These are phyloP conservation scores for Paramuricea clavata DNA, from an alignment of 92 coral and sea anemone genomes.

Conservation along the genomic window DNA sequence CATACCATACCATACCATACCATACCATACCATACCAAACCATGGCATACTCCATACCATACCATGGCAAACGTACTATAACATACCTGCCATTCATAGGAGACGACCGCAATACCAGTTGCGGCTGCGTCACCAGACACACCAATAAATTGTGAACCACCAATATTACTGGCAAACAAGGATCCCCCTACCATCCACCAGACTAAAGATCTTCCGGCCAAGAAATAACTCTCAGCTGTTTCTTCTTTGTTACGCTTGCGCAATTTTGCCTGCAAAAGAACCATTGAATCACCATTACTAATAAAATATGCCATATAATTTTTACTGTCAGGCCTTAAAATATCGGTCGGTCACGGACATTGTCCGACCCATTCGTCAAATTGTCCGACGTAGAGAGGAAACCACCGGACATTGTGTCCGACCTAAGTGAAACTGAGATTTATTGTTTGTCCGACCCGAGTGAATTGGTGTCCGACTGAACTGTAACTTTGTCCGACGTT, in stretches of 20 bases:
- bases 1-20: not conserved
- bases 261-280: constrained; percentile 1
- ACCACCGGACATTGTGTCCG: no score
- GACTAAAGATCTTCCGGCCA: not conserved
- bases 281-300: no score
- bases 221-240: constrained; percentile 8
- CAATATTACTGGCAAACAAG: constrained; percentile 18
- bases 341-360: no score
- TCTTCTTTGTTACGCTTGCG: not conserved
- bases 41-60: not conserved
- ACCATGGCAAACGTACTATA: not conserved
- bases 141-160: constrained; percentile 10
- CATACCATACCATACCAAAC: not conserved
- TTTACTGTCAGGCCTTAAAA: no score
- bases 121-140: constrained; percentile 21
- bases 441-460: no score
- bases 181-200: constrained; percentile 8
- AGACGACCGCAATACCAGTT: constrained; percentile 9
- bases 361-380: no score
- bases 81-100: constrained; percentile 10
- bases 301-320: no score
- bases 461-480: no score
- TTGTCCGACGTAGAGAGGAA: no score
- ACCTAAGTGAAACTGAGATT: no score
- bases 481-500: no score